phyloP scores from a whole-genome alignment of 2,113 vertebrate species.

The Pelodiscus sinensis region DNA sequence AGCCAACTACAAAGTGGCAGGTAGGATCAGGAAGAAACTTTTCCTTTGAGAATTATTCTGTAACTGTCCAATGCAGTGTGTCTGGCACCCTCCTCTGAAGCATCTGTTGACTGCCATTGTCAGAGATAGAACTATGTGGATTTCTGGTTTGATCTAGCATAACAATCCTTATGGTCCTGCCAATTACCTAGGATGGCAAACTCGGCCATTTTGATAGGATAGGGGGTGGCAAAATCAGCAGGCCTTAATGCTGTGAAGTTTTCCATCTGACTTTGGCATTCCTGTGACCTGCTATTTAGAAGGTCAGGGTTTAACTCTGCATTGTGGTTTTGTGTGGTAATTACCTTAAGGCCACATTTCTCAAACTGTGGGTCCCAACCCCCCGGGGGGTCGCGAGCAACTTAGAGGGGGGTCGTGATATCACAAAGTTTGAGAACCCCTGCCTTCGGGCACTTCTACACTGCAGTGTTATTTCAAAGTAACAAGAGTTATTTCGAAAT shows the following conservation, averaged over 20 bases:
- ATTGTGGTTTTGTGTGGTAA: neutral
- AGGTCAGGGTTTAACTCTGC: conserved; percentile 4
- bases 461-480: too few relatives aligned
- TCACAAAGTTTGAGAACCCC: too few relatives aligned
- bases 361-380: too few relatives aligned
- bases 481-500: too few relatives aligned
- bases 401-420: too few relatives aligned
- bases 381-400: too few relatives aligned
- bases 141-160: neutral
- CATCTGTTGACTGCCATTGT: neutral
- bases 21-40: neutral
- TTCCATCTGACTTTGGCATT: neutral
- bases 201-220: neutral
- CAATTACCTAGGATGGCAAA: neutral
- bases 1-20: neutral
- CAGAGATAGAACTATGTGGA: neutral
- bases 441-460: too few relatives aligned
- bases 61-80: neutral
- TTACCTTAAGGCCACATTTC: neutral
- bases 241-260: neutral
- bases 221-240: neutral
- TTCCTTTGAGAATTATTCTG: neutral
- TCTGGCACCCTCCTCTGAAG: neutral
- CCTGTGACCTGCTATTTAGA: neutral
- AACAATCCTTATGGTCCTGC: neutral